Evolutionary conservation across 2,888 invertebrate genomes (phyloP).

Genomic region (Leptura quadrifasciata): DNA sequence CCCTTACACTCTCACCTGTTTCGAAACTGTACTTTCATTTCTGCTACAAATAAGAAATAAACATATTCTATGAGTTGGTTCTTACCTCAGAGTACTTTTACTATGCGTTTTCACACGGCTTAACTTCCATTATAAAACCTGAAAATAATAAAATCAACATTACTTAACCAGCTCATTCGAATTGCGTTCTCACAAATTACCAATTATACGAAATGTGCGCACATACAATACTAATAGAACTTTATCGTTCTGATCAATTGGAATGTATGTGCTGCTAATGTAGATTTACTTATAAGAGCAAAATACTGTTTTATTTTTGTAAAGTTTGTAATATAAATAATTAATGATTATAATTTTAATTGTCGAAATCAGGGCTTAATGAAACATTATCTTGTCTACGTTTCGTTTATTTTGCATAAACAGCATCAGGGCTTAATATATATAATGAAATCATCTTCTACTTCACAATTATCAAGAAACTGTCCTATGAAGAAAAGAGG

Average conservation of each 20-base stretch:
- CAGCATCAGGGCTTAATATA: too few relatives aligned
- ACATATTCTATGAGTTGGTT: not conserved
- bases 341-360: too few relatives aligned
- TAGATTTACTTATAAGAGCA: not conserved
- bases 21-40: not conserved
- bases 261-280: not conserved
- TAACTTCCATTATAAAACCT: conserved; percentile 50
- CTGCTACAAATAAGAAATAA: not conserved
- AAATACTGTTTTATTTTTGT: too few relatives aligned
- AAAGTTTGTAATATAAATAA: too few relatives aligned
- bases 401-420: too few relatives aligned
- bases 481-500: too few relatives aligned
- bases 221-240: not conserved
- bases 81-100: conserved; percentile 49
- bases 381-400: too few relatives aligned
- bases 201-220: not conserved
- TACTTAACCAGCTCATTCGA: conserved; percentile 1
- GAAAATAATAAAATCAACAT: conserved; percentile 42
- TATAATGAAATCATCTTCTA: too few relatives aligned
- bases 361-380: too few relatives aligned
- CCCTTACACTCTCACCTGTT: not conserved
- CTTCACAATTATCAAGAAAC: too few relatives aligned
- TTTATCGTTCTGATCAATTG: not conserved
- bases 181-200: conserved; percentile 14
- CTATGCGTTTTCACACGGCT: conserved; percentile 41